Base-by-base conservation (phyloP, 2,797 vertebrate genomes). In the Rhynchotus rufescens region DNA sequence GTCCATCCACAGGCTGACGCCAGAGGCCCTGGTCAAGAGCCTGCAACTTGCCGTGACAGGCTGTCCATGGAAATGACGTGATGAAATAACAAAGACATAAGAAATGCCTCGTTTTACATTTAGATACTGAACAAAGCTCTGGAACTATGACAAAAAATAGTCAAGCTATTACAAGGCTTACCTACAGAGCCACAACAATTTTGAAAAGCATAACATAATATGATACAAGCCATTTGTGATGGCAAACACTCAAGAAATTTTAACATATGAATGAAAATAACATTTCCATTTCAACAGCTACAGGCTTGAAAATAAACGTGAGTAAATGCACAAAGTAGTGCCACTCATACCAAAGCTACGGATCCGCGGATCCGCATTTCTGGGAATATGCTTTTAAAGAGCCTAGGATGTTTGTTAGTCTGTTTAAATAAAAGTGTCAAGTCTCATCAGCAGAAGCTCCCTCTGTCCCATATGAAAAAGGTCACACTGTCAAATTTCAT, bases 401-500 rank as follows among this genome's bases (percentile, higher is more conserved):
- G 51, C 36, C 85, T 73, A 57, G 0, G 0, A 87, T 67, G 47
- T 88, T 57, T 79, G 38, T 65, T 64, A 85, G 36, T 11, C 44
- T 68, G 40, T 75, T 83, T 69, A 67, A 94, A 95, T 75, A 85
- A 94, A 17, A 64, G 74, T 47, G 78, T 90, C 92, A 91, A 75
- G 69, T 69, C 86, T 74, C 47, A 94, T 91, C 84, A 95, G 59
- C 62, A 80, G 80, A 86, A 75, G 36, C 15, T 90, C 30, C 56
- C 22, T 86, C 42, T 76, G 62, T 78, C 84, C 90, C 32, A 25
- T 54, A 90, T 2, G 56, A 80, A 92, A 52, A 96, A 93, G 90
- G 84, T 89, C 86, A 87, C 42, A 69, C 86, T 92, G 90, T 92
- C 96, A 94, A 69, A 76, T 91, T 92, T 80, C 79, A 93, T 95